phyloP scores from a whole-genome alignment of 2,797 vertebrate species.

The Darevskia mixta region DNA sequence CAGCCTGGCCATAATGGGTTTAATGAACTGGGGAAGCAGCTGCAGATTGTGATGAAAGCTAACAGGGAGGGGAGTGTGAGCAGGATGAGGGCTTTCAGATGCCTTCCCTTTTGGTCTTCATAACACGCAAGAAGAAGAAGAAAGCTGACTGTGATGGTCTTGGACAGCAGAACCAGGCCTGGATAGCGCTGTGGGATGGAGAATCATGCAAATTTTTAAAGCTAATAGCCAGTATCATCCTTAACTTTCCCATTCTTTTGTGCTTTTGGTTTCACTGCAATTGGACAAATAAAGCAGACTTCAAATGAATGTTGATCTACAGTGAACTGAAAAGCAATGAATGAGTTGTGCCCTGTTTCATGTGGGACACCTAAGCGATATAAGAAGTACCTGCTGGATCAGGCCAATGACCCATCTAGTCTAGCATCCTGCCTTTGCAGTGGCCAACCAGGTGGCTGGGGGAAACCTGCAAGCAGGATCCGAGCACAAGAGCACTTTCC shows the following conservation, averaged over 20 bases:
- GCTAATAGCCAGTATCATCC: neutral
- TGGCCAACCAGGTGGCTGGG: too few species aligned
- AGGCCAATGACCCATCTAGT: too few species aligned
- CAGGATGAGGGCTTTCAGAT: neutral
- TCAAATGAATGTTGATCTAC: neutral
- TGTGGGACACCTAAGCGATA: neutral
- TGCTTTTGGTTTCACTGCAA: neutral
- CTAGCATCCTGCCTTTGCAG: too few species aligned
- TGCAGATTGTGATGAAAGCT: constrained; percentile 36
- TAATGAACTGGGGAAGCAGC: constrained; percentile 22
- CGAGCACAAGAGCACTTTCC: too few species aligned
- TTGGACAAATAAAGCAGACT: neutral
- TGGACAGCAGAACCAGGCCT: neutral
- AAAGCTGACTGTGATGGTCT: neutral
- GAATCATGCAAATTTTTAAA: neutral
- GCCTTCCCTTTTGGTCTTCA: neutral
- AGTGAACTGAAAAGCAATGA: neutral
- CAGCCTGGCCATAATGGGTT: neutral
- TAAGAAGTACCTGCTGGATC: too few species aligned
- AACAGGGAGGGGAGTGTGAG: neutral
- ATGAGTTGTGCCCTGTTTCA: neutral
- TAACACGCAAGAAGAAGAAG: neutral
- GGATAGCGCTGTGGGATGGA: neutral
- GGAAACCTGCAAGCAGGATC: too few species aligned
- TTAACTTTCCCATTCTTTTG: neutral